phyloP scores from a whole-genome alignment of 1,140 invertebrate genomes.

The Drosophila seguyi region DNA sequence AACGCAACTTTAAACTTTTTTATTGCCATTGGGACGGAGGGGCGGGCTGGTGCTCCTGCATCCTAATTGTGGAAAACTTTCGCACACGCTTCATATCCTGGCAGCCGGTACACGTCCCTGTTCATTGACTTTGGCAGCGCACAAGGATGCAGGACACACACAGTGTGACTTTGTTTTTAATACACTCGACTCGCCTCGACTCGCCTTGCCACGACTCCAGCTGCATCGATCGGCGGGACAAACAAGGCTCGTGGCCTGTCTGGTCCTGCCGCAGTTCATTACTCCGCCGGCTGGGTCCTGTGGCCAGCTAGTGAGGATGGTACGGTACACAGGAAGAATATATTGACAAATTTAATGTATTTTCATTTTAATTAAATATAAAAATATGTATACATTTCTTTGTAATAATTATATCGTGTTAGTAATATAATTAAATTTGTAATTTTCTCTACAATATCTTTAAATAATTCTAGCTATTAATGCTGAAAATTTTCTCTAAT shows the following conservation, averaged over 20 bases:
- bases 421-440: too few relatives aligned
- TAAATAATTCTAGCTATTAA: too few relatives aligned
- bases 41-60: conserved; percentile 26
- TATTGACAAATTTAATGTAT: not conserved
- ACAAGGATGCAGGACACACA: conserved; percentile 68
- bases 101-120: conserved; percentile 49
- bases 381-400: too few relatives aligned
- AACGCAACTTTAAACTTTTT: conserved; percentile 82
- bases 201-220: conserved; percentile 46
- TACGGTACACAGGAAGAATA: conserved; percentile 1
- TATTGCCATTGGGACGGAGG: conserved; percentile 66
- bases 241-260: conserved; percentile 68
- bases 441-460: too few relatives aligned
- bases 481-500: not conserved
- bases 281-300: conserved; percentile 58
- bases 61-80: conserved; percentile 82
- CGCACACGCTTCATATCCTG: conserved; percentile 73
- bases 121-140: conserved; percentile 79
- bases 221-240: conserved; percentile 75
- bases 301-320: conserved; percentile 21
- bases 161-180: conserved; percentile 82
- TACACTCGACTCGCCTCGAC: conserved; percentile 68
- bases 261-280: conserved; percentile 71
- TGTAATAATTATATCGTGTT: not conserved
- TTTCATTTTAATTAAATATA: too few relatives aligned